Evolutionary conservation across 2,113 vertebrate species (phyloP).

Genomic region (Ptyas mucosa): DNA sequence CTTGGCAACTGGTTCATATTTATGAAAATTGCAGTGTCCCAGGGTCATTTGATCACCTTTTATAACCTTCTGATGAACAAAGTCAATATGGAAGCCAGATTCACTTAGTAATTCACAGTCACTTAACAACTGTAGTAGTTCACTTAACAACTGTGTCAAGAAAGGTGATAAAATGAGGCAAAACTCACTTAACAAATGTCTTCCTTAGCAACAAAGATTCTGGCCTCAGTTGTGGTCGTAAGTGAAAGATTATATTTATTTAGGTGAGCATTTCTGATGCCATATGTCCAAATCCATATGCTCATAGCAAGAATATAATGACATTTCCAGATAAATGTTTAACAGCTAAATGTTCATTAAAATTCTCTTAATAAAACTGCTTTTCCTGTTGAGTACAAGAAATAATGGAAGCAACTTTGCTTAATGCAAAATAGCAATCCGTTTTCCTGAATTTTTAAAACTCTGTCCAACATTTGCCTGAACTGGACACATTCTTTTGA

Average conservation of each 20-base stretch:
- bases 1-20: too few species aligned
- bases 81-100: too few species aligned
- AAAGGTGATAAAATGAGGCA: too few species aligned
- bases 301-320: not conserved
- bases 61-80: too few species aligned
- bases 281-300: not conserved
- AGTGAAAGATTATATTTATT: not conserved
- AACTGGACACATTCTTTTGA: not conserved
- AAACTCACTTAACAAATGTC: too few species aligned
- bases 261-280: not conserved
- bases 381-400: not conserved
- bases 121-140: too few species aligned
- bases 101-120: too few species aligned
- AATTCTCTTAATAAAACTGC: constrained; percentile 35
- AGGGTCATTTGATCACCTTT: too few species aligned
- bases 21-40: too few species aligned
- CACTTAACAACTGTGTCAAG: too few species aligned
- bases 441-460: not conserved
- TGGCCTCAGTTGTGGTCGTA: too few species aligned
- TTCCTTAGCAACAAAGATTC: too few species aligned
- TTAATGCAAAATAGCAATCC: not conserved
- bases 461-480: not conserved
- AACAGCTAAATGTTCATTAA: constrained; percentile 63
- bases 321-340: constrained; percentile 41
- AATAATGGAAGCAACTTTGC: not conserved